These are phyloP conservation scores for Mythimna pallens DNA, from an alignment of 2,888 invertebrate genomes.

Conservation along the genomic window DNA sequence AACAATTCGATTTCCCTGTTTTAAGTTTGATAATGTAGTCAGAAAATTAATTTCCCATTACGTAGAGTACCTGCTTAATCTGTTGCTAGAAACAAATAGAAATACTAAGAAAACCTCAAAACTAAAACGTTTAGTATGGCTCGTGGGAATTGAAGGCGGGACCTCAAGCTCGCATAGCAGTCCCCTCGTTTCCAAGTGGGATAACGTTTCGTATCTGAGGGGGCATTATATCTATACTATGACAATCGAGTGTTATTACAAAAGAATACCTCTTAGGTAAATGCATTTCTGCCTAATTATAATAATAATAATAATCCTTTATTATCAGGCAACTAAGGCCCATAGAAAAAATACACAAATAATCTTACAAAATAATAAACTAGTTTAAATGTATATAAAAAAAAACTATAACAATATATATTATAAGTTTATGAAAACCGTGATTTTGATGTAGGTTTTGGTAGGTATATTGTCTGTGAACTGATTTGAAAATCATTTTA, in stretches of 20 bases:
- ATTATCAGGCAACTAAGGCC: too few relatives aligned
- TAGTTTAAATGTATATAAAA: too few relatives aligned
- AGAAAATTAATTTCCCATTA: not conserved
- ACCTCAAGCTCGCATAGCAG: not conserved
- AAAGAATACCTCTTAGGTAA: not conserved
- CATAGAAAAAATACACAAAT: too few relatives aligned
- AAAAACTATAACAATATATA: too few relatives aligned
- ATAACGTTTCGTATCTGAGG: not conserved
- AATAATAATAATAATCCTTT: too few relatives aligned
- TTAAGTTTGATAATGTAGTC: not conserved
- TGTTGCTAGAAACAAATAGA: not conserved
- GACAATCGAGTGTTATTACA: not conserved
- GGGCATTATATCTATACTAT: not conserved
- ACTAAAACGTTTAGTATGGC: not conserved
- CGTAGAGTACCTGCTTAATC: not conserved
- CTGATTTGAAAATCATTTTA: not conserved
- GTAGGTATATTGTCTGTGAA: too few relatives aligned
- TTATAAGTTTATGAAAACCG: not conserved
- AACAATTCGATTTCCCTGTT: not conserved
- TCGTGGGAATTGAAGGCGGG: not conserved
- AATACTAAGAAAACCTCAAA: not conserved
- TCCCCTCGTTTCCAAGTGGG: not conserved
- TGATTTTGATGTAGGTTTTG: not conserved
- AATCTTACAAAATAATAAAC: too few relatives aligned
- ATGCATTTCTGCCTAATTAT: not conserved